Evolutionary conservation across 2,113 vertebrate genomes (phyloP).

Genomic region (Nesoenas mayeri): DNA sequence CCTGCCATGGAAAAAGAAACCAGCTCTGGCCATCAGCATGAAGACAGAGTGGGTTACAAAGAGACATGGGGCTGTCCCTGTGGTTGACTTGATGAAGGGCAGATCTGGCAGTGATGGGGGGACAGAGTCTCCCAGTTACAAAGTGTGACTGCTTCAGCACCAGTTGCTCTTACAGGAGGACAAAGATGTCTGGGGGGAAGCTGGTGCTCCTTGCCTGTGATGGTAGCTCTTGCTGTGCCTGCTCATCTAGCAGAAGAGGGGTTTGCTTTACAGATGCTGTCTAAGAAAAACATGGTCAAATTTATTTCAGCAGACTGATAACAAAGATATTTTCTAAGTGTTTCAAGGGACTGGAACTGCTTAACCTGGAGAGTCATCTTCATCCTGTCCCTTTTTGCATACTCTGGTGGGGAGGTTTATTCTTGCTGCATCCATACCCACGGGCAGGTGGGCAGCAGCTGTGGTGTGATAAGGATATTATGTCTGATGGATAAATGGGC

Average conservation of each 20-base stretch:
- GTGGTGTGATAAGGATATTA: accelerated
- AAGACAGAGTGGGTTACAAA: neutral
- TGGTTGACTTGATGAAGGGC: neutral
- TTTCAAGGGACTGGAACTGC: neutral
- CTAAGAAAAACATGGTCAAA: neutral
- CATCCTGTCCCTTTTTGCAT: accelerated
- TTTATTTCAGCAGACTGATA: neutral
- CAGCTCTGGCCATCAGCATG: neutral
- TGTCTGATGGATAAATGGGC: neutral
- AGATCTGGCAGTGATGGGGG: neutral
- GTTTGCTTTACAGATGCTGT: neutral
- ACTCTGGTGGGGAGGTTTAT: neutral
- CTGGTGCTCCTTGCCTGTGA: neutral
- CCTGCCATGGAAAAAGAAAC: neutral
- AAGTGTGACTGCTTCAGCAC: neutral
- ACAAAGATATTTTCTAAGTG: neutral
- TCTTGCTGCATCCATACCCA: accelerated
- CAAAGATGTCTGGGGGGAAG: accelerated
- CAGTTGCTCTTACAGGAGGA: neutral
- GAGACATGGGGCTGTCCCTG: neutral
- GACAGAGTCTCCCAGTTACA: neutral
- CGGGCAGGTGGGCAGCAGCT: neutral
- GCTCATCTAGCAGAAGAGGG: accelerated
- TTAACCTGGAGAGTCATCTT: neutral
- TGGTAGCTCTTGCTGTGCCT: accelerated